phyloP scores from a whole-genome alignment of 2,888 invertebrate genomes.

The Drosophila kambysellisi region DNA sequence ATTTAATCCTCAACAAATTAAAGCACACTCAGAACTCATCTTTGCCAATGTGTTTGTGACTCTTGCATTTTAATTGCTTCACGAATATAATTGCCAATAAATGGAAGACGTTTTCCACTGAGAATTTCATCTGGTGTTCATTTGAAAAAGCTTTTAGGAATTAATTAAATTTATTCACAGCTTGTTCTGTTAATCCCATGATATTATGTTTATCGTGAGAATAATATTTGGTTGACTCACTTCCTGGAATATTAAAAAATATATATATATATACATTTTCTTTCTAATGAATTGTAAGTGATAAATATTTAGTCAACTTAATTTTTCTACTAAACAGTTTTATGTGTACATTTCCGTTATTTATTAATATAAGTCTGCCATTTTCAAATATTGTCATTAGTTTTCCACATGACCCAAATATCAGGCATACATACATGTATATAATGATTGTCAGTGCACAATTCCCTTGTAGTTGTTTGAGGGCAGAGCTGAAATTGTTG shows the following conservation, averaged over 20 bases:
- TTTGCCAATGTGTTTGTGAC: not conserved
- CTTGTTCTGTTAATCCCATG: not conserved
- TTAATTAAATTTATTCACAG: not conserved
- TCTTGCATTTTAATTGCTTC: slow-evolving; percentile 14
- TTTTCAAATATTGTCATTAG: slow-evolving; percentile 11
- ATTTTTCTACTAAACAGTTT: not conserved
- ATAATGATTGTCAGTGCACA: slow-evolving; percentile 35
- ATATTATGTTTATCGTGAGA: not conserved
- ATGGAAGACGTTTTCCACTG: not conserved
- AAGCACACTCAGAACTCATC: not conserved
- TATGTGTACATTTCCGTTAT: not conserved
- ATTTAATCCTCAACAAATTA: slow-evolving; percentile 41
- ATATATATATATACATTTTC: not conserved
- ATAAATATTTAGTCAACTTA: not conserved
- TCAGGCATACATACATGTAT: not conserved
- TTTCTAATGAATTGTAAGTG: not conserved
- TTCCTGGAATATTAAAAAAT: not conserved
- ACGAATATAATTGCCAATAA: slow-evolving; percentile 1
- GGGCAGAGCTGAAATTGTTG: slow-evolving; percentile 23
- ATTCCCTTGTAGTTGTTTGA: not conserved
- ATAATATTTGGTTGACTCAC: no score
- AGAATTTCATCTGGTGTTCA: not conserved
- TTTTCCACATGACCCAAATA: slow-evolving; percentile 19
- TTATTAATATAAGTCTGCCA: slow-evolving; percentile 1
- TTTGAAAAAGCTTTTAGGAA: not conserved